Evolutionary conservation across 2,888 invertebrate species (phyloP).

Genomic region (Lepidonotus clava): DNA sequence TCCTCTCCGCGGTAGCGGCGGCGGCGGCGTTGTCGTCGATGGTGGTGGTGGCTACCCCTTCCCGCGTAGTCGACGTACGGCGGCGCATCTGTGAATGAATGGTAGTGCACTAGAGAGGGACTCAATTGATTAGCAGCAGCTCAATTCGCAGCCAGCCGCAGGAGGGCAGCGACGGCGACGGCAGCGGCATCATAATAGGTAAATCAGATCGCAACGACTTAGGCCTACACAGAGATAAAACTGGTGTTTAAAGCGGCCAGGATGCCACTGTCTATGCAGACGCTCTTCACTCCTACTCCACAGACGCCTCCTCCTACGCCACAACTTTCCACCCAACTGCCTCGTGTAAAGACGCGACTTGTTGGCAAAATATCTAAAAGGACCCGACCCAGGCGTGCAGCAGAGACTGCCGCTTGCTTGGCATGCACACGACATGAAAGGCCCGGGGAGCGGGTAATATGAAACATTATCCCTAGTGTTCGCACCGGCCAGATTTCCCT

Average conservation of each 20-base stretch:
- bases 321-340: no score
- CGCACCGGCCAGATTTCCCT: neutral
- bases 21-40: neutral
- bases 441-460: neutral
- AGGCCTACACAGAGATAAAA: no score
- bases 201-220: neutral
- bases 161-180: neutral
- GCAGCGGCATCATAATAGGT: neutral
- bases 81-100: constrained; percentile 23
- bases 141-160: neutral
- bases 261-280: neutral
- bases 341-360: no score
- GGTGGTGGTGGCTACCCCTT: neutral
- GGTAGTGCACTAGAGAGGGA: constrained; percentile 26
- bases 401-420: neutral
- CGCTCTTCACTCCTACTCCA: neutral
- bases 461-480: constrained; percentile 35
- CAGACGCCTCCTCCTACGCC: no score
- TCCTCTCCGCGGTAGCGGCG: neutral
- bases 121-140: constrained; percentile 30
- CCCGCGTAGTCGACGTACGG: neutral
- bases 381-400: neutral
- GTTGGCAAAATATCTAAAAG: constrained; percentile 30
- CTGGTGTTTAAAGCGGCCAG: no score
- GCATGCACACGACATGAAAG: constrained; percentile 34